phyloP scores from a whole-genome alignment of 35 echinoderm and acorn worm species.

The Heliocidaris tuberculata region DNA sequence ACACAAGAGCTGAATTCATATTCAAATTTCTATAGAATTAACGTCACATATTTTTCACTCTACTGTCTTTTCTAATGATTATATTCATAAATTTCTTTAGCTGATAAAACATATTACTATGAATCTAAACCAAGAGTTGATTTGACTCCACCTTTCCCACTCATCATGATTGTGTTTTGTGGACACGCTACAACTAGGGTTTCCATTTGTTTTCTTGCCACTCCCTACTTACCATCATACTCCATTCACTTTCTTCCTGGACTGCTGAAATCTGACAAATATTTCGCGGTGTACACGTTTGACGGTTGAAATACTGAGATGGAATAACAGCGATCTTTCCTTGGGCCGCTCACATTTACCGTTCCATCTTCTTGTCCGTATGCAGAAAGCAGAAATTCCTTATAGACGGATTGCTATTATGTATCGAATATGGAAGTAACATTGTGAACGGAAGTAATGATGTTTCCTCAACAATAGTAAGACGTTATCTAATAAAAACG shows the following conservation, averaged over 20 bases:
- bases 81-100: no score
- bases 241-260: not conserved
- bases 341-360: not conserved
- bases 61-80: no score
- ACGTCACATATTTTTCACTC: not conserved
- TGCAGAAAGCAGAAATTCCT: not conserved
- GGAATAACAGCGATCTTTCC: not conserved
- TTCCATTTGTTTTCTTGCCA: not conserved
- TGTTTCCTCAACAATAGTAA: not conserved
- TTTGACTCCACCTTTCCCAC: not conserved
- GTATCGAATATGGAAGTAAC: conserved; percentile 14
- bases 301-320: not conserved
- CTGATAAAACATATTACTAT: no score
- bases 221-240: not conserved
- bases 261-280: not conserved
- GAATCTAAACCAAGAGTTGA: no score
- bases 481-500: not conserved
- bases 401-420: not conserved
- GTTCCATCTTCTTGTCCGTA: not conserved
- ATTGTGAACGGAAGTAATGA: not conserved
- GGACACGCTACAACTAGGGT: not conserved
- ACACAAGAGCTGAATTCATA: not conserved
- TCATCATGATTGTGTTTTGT: not conserved
- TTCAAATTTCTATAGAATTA: not conserved
- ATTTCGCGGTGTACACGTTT: not conserved